Conservation (phyloP, 1,140 invertebrate genomes). For the Trachelipus rathkii region DNA sequence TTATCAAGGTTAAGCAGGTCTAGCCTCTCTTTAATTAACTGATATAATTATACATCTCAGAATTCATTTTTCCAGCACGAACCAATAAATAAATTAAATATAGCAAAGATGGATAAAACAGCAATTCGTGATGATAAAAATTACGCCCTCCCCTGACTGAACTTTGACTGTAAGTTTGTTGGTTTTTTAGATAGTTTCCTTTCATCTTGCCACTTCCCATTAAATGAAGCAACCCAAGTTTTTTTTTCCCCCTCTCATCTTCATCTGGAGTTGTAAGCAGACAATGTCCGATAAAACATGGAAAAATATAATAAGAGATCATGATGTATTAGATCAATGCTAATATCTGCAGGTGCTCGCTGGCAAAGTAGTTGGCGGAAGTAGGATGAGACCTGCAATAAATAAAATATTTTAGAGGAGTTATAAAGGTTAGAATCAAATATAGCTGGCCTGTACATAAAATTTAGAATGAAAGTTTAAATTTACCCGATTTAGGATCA, state of each 20-base stretch:
- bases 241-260: background rate
- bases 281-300: conserved; percentile 1
- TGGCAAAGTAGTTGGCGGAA: background rate
- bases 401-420: too few species aligned
- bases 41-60: too few species aligned
- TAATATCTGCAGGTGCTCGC: conserved; percentile 5
- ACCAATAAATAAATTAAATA: conserved; percentile 12
- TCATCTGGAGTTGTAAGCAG: background rate
- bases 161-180: background rate
- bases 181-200: background rate
- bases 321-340: background rate
- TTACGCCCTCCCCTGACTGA: background rate
- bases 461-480: too few species aligned
- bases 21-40: too few species aligned
- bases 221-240: too few species aligned
- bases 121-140: background rate
- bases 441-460: too few species aligned
- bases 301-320: background rate
- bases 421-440: too few species aligned
- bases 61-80: too few species aligned
- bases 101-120: background rate
- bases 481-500: too few species aligned
- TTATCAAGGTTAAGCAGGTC: too few species aligned
- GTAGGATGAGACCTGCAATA: too few species aligned
- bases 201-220: background rate